Percentiles rank a stretch among this genome's conserved stretches.
These are phyloP conservation scores for Micoletzkya japonica DNA, from an alignment of 2,888 invertebrate genomes.

Conservation along the genomic window DNA sequence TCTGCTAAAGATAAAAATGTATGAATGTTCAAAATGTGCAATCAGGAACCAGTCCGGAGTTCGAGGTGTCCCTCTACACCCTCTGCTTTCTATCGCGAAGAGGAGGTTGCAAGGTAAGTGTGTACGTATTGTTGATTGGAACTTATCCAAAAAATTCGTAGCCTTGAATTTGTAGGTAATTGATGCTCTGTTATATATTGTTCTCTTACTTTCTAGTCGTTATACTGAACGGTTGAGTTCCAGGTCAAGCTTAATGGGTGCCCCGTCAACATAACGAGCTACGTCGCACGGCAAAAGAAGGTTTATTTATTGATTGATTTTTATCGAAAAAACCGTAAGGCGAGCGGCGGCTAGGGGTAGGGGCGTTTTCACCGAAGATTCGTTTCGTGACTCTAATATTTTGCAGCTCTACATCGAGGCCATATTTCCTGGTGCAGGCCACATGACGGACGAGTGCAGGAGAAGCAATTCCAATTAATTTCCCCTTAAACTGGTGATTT, in stretches of 20 bases:
- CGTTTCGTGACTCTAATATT: too few species aligned
- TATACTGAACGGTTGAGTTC: constrained; percentile 7
- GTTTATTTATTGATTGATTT: neutral
- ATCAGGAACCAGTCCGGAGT: constrained; percentile 76
- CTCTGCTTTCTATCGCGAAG: constrained; percentile 81
- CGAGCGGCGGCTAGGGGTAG: too few species aligned
- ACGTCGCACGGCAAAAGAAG: constrained; percentile 50
- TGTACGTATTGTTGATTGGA: constrained; percentile 10
- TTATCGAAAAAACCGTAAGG: neutral
- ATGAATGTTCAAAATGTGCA: too few species aligned
- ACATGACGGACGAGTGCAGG: constrained; percentile 54
- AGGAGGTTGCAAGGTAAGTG: constrained; percentile 68
- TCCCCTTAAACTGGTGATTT: too few species aligned
- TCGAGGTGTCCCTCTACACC: constrained; percentile 86
- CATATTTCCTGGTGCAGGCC: constrained; percentile 56
- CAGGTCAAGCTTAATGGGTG: constrained; percentile 59
- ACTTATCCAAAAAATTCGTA: too few species aligned
- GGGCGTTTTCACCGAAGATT: too few species aligned
- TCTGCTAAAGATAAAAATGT: too few species aligned
- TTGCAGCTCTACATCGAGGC: constrained; percentile 55
- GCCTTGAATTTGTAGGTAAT: too few species aligned
- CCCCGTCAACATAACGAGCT: constrained; percentile 57
- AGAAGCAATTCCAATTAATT: constrained; percentile 35
- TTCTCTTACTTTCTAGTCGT: neutral
- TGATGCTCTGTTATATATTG: too few species aligned